Conservation (phyloP, 2,797 vertebrate genomes). For the Xenentodon cancila region DNA sequence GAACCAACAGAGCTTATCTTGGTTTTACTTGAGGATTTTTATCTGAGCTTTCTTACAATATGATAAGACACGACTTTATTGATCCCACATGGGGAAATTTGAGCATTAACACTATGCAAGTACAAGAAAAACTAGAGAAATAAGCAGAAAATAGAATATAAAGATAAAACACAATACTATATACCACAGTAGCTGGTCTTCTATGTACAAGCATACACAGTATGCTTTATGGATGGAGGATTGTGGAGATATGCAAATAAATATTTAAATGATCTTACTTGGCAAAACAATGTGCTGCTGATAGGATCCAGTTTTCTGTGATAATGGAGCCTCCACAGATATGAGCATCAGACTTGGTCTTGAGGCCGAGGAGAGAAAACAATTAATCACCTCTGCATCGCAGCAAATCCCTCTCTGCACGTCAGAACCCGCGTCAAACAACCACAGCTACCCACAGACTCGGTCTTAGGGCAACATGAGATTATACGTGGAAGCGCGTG, state of each 20-base stretch:
- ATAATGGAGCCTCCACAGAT: slow-evolving; percentile 83
- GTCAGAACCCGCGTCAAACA: slow-evolving; percentile 21
- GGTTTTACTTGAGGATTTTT: not conserved
- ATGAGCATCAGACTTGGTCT: slow-evolving; percentile 32
- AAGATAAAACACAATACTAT: too few relatives aligned
- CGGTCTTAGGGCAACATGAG: not conserved
- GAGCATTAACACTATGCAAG: too few relatives aligned
- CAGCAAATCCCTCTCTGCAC: slow-evolving; percentile 42
- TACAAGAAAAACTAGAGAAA: too few relatives aligned
- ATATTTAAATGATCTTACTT: too few relatives aligned
- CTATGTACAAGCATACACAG: too few relatives aligned
- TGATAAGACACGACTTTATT: too few relatives aligned
- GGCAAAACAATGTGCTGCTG: slow-evolving; percentile 83
- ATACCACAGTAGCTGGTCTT: too few relatives aligned
- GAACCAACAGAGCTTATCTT: not conserved
- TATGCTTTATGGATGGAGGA: too few relatives aligned
- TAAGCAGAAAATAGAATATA: too few relatives aligned
- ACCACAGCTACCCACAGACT: not conserved
- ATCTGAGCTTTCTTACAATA: slow-evolving; percentile 44
- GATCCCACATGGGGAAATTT: too few relatives aligned
- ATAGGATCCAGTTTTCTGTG: slow-evolving; percentile 74
- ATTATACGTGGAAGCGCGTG: not conserved
- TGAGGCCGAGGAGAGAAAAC: slow-evolving; percentile 25
- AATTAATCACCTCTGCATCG: slow-evolving; percentile 53
- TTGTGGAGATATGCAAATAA: too few relatives aligned